Base-by-base conservation (phyloP, 2,888 invertebrate species). In the Rhynchonema sp. region DNA sequence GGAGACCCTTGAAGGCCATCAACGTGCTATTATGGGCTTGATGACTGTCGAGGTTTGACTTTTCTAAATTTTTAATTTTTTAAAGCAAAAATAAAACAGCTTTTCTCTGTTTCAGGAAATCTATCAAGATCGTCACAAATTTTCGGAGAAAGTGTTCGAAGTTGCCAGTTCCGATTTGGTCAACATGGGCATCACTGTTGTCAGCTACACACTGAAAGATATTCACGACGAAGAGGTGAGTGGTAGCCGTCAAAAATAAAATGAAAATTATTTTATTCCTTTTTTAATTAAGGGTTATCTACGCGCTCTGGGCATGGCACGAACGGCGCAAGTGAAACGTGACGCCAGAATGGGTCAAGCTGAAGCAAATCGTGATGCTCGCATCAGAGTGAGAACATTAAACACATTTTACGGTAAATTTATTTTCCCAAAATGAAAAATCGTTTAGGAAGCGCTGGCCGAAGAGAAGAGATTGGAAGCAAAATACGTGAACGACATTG, bases 291-390 rank as follows among this genome's bases (percentile, higher is more conserved):
- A 86, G 87, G 88, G 88, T 26, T 94, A 96, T 75, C 77, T 96
- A 63, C 86, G 85, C 81, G 88, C 91, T 59, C 79, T 96, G 69
- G 94, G 90, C 63, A 87, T 87, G 87, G 89, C 89, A 1, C 81
- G 90, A 65, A 91, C 90, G 0, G 90, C 90, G 0, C 89, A 91
- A 73, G 91, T 91, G 22, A 90, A 91, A 72, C 80, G 92, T 57
- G 94, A 94, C 74, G 94, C 94, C 0, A 82, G 91, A 60, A 94
- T 94, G 66, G 94, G 94, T 20, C 94, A 96, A 74, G 94, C 94
- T 0, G 91, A 94, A 73, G 94, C 94, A 0, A 65, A 65, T 49
- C 83, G 85, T 59, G 92, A 94, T 72, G 87, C 92, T 0, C 2
- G 46, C 3, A 60, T 56, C 6, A 60, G 29, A 53, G 59, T 59